These are phyloP conservation scores for Polyommatus iphigenia DNA, from an alignment of 2,888 invertebrate genomes.

Conservation along the genomic window DNA sequence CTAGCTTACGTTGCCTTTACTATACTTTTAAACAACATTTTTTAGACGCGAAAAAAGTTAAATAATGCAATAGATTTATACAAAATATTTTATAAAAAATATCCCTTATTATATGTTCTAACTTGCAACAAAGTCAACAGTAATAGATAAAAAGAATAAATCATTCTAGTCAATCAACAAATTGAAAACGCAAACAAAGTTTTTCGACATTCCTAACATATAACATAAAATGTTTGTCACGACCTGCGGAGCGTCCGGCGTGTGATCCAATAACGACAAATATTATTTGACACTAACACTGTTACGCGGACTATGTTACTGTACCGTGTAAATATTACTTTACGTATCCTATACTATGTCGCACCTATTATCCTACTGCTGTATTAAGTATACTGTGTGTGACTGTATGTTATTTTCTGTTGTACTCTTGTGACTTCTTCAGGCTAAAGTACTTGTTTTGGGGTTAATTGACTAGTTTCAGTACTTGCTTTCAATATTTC, in stretches of 20 bases:
- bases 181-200: conserved; percentile 8
- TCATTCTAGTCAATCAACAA: conserved; percentile 25
- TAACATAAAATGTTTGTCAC: conserved; percentile 3
- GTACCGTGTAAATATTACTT: background rate
- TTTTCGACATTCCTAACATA: conserved; percentile 10
- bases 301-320: background rate
- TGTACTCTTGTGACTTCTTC: too few species aligned
- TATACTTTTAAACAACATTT: too few species aligned
- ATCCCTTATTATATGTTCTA: background rate
- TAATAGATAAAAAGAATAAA: background rate
- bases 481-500: too few species aligned
- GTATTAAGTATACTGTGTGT: background rate
- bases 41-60: too few species aligned
- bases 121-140: background rate
- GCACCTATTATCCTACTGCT: background rate
- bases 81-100: too few species aligned
- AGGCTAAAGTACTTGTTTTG: too few species aligned
- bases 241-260: conserved; percentile 3
- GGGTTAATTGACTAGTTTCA: too few species aligned
- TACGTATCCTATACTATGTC: background rate
- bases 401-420: too few species aligned
- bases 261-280: conserved; percentile 10
- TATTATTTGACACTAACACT: conserved; percentile 9
- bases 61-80: too few species aligned
- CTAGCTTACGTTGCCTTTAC: too few species aligned